These are phyloP conservation scores for Tachysurus fulvidraco DNA, from an alignment of 2,113 vertebrate species.

Conservation along the genomic window DNA sequence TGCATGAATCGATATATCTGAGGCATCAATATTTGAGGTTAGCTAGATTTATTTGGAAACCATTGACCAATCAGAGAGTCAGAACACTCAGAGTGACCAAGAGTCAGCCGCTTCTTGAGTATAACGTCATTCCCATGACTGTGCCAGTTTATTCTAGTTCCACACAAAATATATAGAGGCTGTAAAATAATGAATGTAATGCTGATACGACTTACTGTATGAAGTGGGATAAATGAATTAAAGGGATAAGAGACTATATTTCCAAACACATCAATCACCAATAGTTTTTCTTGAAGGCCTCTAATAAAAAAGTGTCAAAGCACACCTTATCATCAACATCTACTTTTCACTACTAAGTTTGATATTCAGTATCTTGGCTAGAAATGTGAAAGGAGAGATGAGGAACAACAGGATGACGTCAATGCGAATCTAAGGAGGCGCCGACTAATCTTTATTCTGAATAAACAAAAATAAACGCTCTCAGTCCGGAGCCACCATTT, in stretches of 20 bases:
- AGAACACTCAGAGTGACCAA: conserved; percentile 60
- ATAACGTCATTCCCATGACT: conserved; percentile 40
- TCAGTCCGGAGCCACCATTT: conserved; percentile 53
- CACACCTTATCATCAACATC: neutral
- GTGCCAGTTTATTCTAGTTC: conserved; percentile 32
- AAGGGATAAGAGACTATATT: conserved; percentile 19
- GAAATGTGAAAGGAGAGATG: neutral
- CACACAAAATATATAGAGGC: conserved; percentile 21
- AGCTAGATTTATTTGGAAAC: conserved; percentile 75
- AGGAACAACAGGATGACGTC: neutral
- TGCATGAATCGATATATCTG: neutral
- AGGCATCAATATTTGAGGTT: neutral
- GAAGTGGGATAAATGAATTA: neutral
- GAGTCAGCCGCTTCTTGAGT: conserved; percentile 34
- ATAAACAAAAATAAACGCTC: conserved; percentile 37
- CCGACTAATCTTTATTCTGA: conserved; percentile 50
- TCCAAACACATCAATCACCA: neutral
- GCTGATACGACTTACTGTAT: neutral
- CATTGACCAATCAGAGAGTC: conserved; percentile 67
- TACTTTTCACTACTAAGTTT: conserved; percentile 6
- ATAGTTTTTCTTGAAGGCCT: conserved; percentile 9
- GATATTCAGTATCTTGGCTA: conserved; percentile 1
- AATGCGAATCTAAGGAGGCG: conserved; percentile 36
- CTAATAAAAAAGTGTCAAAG: conserved; percentile 4
- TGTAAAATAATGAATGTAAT: conserved; percentile 9